phyloP scores from a whole-genome alignment of 35 echinoderm and acorn worm genomes.

The Amphiura filiformis region DNA sequence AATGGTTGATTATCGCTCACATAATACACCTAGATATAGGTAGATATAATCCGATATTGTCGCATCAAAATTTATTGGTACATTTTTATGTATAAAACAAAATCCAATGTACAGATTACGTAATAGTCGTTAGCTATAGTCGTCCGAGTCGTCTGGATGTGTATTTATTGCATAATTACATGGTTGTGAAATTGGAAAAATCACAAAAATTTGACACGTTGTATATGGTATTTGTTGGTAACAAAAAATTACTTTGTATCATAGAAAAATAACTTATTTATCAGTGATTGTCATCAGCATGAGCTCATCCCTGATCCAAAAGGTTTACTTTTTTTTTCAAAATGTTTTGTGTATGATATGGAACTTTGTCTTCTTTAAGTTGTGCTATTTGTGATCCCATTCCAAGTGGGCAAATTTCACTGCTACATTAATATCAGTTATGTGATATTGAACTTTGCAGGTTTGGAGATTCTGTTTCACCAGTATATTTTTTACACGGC shows the following conservation, averaged over 20 bases:
- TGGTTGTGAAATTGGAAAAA: background rate
- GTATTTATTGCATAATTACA: constrained; percentile 5
- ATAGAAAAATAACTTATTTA: constrained; percentile 3
- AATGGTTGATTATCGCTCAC: background rate
- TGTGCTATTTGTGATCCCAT: background rate
- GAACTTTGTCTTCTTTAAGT: background rate
- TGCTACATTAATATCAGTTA: no score
- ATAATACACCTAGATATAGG: no score
- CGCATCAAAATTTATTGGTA: background rate
- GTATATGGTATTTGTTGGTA: background rate
- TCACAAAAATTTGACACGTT: background rate
- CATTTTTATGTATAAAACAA: background rate
- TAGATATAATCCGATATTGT: background rate
- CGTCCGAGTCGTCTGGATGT: background rate
- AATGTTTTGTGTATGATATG: background rate
- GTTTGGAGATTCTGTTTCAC: no score
- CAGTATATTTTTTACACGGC: no score
- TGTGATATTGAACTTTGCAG: no score
- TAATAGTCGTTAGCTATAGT: background rate
- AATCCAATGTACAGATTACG: constrained; percentile 1
- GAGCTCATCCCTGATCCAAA: background rate
- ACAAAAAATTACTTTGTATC: background rate
- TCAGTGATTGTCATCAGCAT: background rate
- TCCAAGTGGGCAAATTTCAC: background rate
- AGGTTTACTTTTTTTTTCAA: background rate